Percentiles rank a stretch among this genome's conserved stretches.
Evolutionary conservation across 2,797 vertebrate species (phyloP).

Genomic region (Borostomias antarcticus): DNA sequence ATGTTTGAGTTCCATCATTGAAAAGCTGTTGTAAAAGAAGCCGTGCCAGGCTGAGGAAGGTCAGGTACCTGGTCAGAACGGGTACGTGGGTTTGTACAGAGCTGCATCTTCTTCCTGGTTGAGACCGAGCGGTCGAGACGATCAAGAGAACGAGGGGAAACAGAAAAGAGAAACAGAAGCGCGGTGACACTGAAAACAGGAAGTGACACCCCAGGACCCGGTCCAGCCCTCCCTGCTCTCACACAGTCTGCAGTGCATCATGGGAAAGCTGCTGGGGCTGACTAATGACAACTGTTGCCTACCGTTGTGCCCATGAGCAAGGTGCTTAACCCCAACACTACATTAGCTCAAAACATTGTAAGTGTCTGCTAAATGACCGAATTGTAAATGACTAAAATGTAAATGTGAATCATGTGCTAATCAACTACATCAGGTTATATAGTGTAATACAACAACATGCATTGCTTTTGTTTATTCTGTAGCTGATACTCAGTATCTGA

Average conservation of each 20-base stretch:
- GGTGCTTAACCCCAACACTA: no score
- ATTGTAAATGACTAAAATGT: no score
- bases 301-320: no score
- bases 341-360: no score
- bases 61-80: not conserved
- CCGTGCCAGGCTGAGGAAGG: not conserved
- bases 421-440: no score
- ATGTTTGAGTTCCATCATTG: not conserved
- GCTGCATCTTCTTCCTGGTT: not conserved
- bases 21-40: no score
- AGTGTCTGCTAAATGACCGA: no score
- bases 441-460: no score
- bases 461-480: no score
- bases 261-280: slow-evolving; percentile 8
- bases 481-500: no score
- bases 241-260: slow-evolving; percentile 9
- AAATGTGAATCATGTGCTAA: no score
- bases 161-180: slow-evolving; percentile 54
- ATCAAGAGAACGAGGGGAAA: slow-evolving; percentile 20
- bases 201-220: slow-evolving; percentile 42
- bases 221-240: slow-evolving; percentile 37
- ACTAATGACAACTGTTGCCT: no score
- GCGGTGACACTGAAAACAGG: slow-evolving; percentile 37
- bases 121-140: not conserved
- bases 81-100: not conserved